Evolutionary conservation across 2,888 invertebrate genomes (phyloP).

Genomic region (Myathropa florea): DNA sequence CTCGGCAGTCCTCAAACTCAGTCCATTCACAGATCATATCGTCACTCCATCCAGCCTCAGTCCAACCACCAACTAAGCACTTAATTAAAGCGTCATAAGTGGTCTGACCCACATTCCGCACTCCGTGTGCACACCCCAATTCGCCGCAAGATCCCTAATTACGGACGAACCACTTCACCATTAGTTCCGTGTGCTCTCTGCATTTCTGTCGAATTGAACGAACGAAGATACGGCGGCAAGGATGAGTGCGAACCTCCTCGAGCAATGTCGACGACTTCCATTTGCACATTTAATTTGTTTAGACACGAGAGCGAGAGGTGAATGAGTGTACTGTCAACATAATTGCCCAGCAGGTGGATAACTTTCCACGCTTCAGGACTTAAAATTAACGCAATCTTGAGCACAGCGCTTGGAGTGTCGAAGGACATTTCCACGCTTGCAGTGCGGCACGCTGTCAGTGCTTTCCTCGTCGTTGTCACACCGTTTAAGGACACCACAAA

Average conservation of each 20-base stretch:
- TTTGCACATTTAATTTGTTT: constrained; percentile 65
- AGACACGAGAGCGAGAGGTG: constrained; percentile 17
- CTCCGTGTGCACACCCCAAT: constrained; percentile 28
- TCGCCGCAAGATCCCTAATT: constrained; percentile 62
- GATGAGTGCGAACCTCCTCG: neutral
- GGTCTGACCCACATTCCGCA: constrained; percentile 56
- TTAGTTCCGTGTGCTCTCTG: constrained; percentile 42
- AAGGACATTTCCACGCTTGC: neutral
- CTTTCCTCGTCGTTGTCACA: no score
- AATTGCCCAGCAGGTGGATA: constrained; percentile 47
- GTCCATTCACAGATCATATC: neutral
- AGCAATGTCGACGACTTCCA: constrained; percentile 8
- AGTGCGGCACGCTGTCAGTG: no score
- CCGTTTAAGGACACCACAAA: constrained; percentile 57
- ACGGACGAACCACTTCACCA: constrained; percentile 54
- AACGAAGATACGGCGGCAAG: neutral
- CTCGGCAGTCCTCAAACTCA: neutral
- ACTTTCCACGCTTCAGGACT: constrained; percentile 39
- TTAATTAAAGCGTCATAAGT: constrained; percentile 66
- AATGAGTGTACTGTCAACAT: neutral
- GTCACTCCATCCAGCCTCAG: neutral
- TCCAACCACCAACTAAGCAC: constrained; percentile 28
- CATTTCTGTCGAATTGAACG: neutral
- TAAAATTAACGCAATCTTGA: constrained; percentile 65
- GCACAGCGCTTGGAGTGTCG: no score